Percentiles rank a stretch among this genome's conserved stretches.
phyloP scores from a whole-genome alignment of 2,113 vertebrate genomes.

The Perognathus longimembris region DNA sequence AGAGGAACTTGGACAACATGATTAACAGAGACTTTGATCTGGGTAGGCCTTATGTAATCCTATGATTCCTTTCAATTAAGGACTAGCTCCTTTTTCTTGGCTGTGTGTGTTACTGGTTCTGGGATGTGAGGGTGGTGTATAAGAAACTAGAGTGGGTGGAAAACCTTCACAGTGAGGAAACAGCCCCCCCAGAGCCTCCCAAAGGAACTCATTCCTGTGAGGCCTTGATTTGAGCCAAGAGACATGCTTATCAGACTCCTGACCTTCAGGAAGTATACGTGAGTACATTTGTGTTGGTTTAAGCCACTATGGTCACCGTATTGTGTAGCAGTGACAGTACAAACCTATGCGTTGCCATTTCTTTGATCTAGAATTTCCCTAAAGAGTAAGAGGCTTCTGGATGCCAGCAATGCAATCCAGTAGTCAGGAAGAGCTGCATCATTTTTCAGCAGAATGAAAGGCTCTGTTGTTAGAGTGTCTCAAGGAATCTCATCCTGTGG shows the following conservation, averaged over 20 bases:
- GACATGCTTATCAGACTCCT: neutral
- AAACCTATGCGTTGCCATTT: neutral
- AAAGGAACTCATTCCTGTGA: neutral
- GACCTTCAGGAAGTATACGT: neutral
- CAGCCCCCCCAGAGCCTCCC: neutral
- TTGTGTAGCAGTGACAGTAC: neutral
- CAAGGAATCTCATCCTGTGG: neutral
- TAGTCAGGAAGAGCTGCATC: neutral
- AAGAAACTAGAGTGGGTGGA: neutral
- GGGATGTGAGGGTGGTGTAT: neutral
- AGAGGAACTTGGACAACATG: neutral
- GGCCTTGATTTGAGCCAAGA: neutral
- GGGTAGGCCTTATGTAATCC: neutral
- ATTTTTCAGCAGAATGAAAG: slow-evolving; percentile 21
- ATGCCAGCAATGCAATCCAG: neutral
- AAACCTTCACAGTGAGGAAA: too few relatives aligned
- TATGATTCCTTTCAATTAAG: neutral
- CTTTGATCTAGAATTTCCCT: slow-evolving; percentile 29
- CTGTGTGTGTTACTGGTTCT: neutral
- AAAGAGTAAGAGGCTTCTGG: neutral
- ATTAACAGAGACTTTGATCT: neutral
- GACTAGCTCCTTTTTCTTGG: neutral
- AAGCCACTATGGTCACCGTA: neutral
- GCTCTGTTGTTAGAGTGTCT: neutral
- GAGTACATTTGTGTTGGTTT: neutral